Percentiles rank a stretch among this genome's conserved stretches.
Evolutionary conservation across 2,113 vertebrate species (phyloP).

Genomic region (Jaculus jaculus): DNA sequence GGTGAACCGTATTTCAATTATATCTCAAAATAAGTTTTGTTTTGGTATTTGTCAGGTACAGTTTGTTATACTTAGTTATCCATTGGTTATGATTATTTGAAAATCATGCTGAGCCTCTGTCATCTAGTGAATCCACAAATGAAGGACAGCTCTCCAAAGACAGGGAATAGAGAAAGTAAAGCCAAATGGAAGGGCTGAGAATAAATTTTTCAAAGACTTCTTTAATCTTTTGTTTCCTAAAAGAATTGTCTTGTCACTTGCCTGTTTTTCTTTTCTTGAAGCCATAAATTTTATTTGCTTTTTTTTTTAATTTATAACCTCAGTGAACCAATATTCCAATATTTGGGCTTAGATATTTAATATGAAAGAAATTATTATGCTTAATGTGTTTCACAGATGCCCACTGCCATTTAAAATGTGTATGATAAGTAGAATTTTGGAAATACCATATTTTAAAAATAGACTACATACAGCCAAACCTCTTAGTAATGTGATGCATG

Average conservation of each 20-base stretch:
- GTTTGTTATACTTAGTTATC: not conserved
- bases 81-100: not conserved
- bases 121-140: not conserved
- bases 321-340: not conserved
- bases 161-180: not conserved
- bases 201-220: not conserved
- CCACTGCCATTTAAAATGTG: not conserved
- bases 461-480: not conserved
- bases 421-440: not conserved
- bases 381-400: not conserved
- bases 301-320: not conserved
- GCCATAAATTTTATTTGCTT: not conserved
- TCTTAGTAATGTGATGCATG: not conserved
- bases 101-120: not conserved
- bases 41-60: not conserved
- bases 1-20: not conserved
- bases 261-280: not conserved
- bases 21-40: not conserved
- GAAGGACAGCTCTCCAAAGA: fast-evolving
- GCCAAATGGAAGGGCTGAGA: fast-evolving
- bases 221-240: not conserved
- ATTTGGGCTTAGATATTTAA: not conserved
- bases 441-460: conserved; percentile 46
- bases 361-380: not conserved
- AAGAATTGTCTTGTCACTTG: not conserved